Base-by-base conservation (phyloP, 2,797 vertebrate genomes). In the Catharus ustulatus region DNA sequence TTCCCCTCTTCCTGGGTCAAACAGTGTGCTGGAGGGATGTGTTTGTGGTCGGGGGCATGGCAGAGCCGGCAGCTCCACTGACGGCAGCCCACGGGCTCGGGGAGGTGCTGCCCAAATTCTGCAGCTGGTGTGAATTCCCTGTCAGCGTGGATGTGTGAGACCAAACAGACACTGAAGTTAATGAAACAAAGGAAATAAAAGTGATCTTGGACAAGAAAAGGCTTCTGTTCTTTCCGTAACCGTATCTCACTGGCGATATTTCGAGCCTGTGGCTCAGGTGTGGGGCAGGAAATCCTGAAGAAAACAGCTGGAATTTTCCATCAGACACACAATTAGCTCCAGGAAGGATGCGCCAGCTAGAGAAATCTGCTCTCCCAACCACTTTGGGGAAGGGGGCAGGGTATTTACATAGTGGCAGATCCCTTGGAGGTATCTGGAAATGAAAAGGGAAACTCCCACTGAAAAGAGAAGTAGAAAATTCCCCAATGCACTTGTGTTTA, bases 141-240 rank as follows among this genome's bases (percentile, higher is more conserved):
- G 92, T 96, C 96, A 85, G 96, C 72, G 84, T 96, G 84, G 94
- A 89, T 84, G 12, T 52, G 87, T 79, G 92, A 96, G 96, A 98
- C 94, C 91, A 97, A 91, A 92, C 96, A 97, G 96, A 98, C 87
- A 80, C 91, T 91, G 97, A 97, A 95, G 96, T 96, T 96, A 95
- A 96, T 84, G 94, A 94, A 97, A 95, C 94, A 87, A 96, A 92
- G 94, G 95, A 95, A 98, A 97, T 96, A 97, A 97, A 97, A 97
- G 94, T 82, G 97, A 95, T 98, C 98, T 98, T 98, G 98, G 97
- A 98, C 94, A 96, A 97, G 95, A 96, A 96, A 94, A 93, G 85
- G 92, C 93, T 97, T 95, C 95, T 97, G 96, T 95, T 97, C 90
- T 84, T 97, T 98, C 97, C 51, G 1, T 97, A 90, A 90, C 12